Evolutionary conservation across 2,797 vertebrate species (phyloP).

Genomic region (Sebastiscus tertius): DNA sequence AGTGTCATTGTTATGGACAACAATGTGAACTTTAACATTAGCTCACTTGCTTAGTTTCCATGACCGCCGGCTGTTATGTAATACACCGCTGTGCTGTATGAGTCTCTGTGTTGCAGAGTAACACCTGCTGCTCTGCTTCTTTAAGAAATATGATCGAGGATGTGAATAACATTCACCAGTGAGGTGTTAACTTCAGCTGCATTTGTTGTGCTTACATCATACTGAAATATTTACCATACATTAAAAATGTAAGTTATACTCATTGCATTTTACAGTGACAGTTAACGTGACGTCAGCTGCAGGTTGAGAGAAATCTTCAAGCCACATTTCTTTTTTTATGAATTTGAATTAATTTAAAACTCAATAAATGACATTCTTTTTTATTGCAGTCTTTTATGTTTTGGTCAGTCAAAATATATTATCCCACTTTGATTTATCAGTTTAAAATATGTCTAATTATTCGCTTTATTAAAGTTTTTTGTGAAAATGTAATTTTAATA

Average conservation of each 20-base stretch:
- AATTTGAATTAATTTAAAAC: not conserved
- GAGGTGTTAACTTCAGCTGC: not conserved
- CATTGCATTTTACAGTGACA: not conserved
- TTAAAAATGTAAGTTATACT: not conserved
- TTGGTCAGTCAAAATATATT: not conserved
- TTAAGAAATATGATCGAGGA: conserved; percentile 20
- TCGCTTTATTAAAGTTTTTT: not conserved
- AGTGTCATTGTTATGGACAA: not conserved
- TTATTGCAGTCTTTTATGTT: not conserved
- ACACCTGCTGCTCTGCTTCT: conserved; percentile 13
- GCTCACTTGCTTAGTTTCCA: conserved; percentile 32
- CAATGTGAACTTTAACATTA: conserved; percentile 38
- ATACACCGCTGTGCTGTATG: not conserved
- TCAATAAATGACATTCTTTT: not conserved
- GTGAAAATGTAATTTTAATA: not conserved
- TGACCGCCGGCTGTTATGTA: conserved; percentile 45
- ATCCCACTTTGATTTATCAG: not conserved
- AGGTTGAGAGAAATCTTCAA: not conserved
- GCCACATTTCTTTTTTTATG: not conserved
- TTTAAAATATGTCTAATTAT: not conserved
- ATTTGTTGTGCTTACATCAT: not conserved
- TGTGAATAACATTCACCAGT: not conserved
- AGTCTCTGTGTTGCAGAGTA: conserved; percentile 1
- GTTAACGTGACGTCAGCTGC: not conserved
- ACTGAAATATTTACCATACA: not conserved